A percentile compares a stretch with the other conserved stretches of the same genome.
These are phyloP conservation scores for Heliocidaris tuberculata DNA, from an alignment of 35 echinoderm and acorn worm species.

Conservation along the genomic window DNA sequence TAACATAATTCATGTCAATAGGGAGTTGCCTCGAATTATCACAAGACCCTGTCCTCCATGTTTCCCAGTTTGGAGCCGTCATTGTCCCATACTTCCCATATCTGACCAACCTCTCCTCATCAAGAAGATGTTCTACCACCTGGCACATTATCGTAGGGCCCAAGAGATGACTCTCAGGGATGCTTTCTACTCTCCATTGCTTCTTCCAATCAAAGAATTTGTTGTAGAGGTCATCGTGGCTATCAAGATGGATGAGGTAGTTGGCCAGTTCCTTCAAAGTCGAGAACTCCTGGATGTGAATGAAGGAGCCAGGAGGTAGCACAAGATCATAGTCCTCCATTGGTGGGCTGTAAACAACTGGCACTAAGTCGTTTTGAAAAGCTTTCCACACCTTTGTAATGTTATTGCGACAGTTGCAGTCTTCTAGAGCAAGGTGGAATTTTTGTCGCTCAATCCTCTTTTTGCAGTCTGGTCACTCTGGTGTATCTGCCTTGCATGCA, in stretches of 20 bases:
- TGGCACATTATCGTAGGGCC: not conserved
- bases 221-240: conserved; percentile 54
- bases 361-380: conserved; percentile 46
- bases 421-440: conserved; percentile 73
- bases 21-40: not conserved
- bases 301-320: conserved; percentile 66
- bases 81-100: not conserved
- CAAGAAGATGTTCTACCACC: conserved; percentile 14
- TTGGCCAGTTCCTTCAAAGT: conserved; percentile 47
- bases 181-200: conserved; percentile 25
- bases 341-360: conserved; percentile 68
- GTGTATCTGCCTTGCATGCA: conserved; percentile 38
- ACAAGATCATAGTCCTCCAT: conserved; percentile 56
- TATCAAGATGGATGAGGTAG: conserved; percentile 51
- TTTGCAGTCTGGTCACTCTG: conserved; percentile 27
- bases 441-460: conserved; percentile 46
- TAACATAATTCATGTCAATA: not conserved
- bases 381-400: conserved; percentile 68
- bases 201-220: conserved; percentile 75
- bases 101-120: not conserved
- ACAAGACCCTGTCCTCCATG: not conserved
- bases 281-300: conserved; percentile 65
- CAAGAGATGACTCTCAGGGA: not conserved
- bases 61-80: conserved; percentile 5
- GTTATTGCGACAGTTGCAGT: conserved; percentile 62